Evolutionary conservation across 2,113 vertebrate species (phyloP), one percentile per base, ranked within the genome.

Genomic region (Marmota monax): DNA sequence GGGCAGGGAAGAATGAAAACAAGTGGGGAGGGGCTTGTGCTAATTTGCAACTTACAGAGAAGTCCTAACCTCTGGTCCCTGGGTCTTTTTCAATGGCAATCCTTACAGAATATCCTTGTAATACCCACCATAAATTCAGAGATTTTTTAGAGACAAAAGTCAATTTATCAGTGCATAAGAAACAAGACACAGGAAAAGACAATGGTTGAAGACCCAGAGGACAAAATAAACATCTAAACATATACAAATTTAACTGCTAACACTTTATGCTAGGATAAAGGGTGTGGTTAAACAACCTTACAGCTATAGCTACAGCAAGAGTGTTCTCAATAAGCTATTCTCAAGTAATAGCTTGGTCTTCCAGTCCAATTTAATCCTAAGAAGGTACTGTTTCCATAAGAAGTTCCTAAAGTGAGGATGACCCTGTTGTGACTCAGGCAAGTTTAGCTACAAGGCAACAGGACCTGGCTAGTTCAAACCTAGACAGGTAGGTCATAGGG

Each of bases 21-120:
- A 58, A 39, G 16, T 16, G 32, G 1, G 13, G 4, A 3, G 61
- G 2, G 7, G 22, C 20, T 0, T 34, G 14, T n/a, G 10, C 56
- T 70, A 6, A 82, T 94, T 58, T 58, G 61, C 45, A 91, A 85
- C 73, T 67, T 86, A 95, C 7, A 78, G 39, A 5, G n/a, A 90
- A 82, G 39, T 84, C 34, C 48, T 88, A 74, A 76, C 5, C 58
- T 7, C 0, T 25, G 17, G 14, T 39, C n/a, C 25, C 34, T 34
- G 23, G 17, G 58, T 76, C 39, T 83, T 58, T 92, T 73, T 61
- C 79, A 58, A 67, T 13, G 51, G 7, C 53, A 83, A 89, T 45
- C 77, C 3, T 51, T 84, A 45, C 20, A 17, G 34, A 13, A 12
- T 51, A 51, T 51, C 7, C 72, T 74, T 61, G 86, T 25, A 79